Conservation (phyloP, 2,797 vertebrate species). For the Channa striata region DNA sequence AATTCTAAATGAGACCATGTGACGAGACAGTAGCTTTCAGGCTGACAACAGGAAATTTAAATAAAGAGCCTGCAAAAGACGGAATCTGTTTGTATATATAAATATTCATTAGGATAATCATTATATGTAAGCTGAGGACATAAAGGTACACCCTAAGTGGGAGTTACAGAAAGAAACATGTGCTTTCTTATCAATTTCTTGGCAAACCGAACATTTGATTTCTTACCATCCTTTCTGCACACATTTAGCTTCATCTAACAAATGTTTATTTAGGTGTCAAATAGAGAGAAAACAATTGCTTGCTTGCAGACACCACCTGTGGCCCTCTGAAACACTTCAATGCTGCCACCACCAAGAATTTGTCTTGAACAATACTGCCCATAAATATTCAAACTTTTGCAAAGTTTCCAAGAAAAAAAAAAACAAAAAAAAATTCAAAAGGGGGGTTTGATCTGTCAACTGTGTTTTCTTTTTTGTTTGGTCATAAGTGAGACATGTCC, state of each 20-base stretch:
- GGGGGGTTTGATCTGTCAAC: slow-evolving; percentile 46
- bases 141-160: slow-evolving; percentile 82
- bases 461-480: slow-evolving; percentile 58
- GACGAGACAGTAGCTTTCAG: slow-evolving; percentile 77
- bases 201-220: slow-evolving; percentile 5
- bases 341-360: slow-evolving; percentile 24
- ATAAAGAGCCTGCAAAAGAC: slow-evolving; percentile 91
- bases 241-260: slow-evolving; percentile 39
- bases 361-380: slow-evolving; percentile 29
- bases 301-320: slow-evolving; percentile 60
- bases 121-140: slow-evolving; percentile 85
- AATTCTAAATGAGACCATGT: slow-evolving; percentile 84
- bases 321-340: slow-evolving; percentile 43
- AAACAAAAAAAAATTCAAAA: too few species aligned
- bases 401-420: slow-evolving; percentile 44
- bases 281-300: slow-evolving; percentile 33
- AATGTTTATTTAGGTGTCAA: slow-evolving; percentile 50
- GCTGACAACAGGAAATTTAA: slow-evolving; percentile 91
- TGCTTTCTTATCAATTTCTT: slow-evolving; percentile 12
- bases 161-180: slow-evolving; percentile 3
- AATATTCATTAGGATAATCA: slow-evolving; percentile 89
- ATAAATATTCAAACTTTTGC: slow-evolving; percentile 60
- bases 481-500: slow-evolving; percentile 63
- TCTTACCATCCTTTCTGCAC: slow-evolving; percentile 12
- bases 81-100: slow-evolving; percentile 85